Base-by-base conservation (phyloP, 2,113 vertebrate species). In the Athene noctua region DNA sequence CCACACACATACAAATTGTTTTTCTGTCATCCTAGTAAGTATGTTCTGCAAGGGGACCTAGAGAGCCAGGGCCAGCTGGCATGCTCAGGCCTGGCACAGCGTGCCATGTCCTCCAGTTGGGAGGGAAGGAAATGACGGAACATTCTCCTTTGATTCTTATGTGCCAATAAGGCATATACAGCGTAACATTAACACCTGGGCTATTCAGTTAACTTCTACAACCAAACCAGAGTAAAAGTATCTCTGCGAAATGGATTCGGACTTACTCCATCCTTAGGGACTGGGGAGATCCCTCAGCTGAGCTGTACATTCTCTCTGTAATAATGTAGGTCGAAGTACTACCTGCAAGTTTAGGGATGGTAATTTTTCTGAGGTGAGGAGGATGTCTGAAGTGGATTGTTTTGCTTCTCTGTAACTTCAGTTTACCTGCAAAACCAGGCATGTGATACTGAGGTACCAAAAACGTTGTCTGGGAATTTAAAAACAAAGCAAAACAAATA, bases 41-140 rank as follows among this genome's bases (percentile, higher is more conserved):
- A 30, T 30, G 4, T 58, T 68, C 59, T 66, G 26, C 34, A 11
- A 73, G 55, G 46, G 36, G 6, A 63, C 22, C 13, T 42, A 7
- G 21, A 32, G 42, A 42, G 27, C 2, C 80, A 46, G 70, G 71
- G 36, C 32, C 32, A 55, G n/a, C 23, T 11, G 4, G 4, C 57
- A 36, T 27, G 49, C 47, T 47, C 10, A 10, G 47, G 27, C 49
- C 63, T 66, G 88, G 57, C 44, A 38, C 36, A 32, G 86, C 49
- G 13, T 40, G 30, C 34, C 0, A 0, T 34, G 34, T 46, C 42
- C 10, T 86, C 11, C 34, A 5, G 18, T 4, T 2, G 3, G 10
- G 67, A 66, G 34, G 29, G 17, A 57, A 38, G 40, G 46, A 42
- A 70, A 30, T 19, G 54, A 42, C 23, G 38, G 34, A 54, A 59